Conservation (phyloP, 2,797 vertebrate genomes). For the Mormyrops boulengeri region DNA sequence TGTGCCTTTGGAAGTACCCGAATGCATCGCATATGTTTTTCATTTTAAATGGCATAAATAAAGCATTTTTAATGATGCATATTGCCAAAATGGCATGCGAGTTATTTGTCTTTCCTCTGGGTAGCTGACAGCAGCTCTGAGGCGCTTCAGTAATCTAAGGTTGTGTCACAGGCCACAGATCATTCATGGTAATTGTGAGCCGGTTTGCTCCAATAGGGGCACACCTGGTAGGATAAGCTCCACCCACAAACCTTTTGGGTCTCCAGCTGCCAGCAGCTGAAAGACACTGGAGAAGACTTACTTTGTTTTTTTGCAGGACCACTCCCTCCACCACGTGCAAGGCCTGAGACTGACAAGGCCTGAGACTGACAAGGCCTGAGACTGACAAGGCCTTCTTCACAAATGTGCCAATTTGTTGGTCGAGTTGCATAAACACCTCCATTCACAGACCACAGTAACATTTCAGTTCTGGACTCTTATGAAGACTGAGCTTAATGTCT, state of each 20-base stretch:
- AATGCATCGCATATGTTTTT: slow-evolving; percentile 75
- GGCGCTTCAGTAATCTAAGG: background rate
- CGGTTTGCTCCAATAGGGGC: background rate
- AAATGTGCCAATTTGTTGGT: background rate
- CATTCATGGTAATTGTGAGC: background rate
- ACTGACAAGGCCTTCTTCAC: background rate
- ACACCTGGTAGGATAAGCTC: background rate
- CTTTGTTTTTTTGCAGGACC: background rate
- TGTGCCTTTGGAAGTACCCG: slow-evolving; percentile 75
- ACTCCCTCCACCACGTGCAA: background rate
- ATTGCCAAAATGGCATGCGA: slow-evolving; percentile 3
- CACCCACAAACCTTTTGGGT: background rate
- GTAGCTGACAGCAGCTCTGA: too few species aligned
- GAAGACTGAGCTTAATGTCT: background rate
- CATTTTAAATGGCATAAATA: slow-evolving; percentile 71
- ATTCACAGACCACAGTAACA: background rate
- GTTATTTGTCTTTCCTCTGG: slow-evolving; percentile 4
- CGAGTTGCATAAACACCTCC: background rate
- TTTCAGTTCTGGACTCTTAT: background rate
- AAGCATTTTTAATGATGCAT: slow-evolving; percentile 61
- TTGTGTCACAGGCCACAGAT: background rate
- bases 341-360: background rate
- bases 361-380: background rate
- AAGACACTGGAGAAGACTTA: too few species aligned
- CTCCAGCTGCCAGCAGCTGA: background rate